Base-by-base conservation (phyloP, 2,797 vertebrate species). In the Crax fasciolata region DNA sequence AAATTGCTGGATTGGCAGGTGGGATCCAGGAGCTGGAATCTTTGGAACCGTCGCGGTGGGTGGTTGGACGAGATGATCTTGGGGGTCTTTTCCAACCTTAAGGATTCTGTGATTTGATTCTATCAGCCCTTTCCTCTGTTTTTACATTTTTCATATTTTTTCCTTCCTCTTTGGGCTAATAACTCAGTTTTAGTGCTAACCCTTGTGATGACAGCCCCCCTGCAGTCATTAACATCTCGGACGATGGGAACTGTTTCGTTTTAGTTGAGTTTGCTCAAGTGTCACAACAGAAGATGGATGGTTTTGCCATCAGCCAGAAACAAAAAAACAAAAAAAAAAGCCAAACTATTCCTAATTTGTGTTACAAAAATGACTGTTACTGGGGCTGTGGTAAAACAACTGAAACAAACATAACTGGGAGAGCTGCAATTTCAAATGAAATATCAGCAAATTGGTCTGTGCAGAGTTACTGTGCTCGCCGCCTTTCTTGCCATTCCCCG, bases 231-330 rank as follows among this genome's bases (percentile, higher is more conserved):
- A 18, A 16, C 61, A 4, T 30, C 55, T 54, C 76, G 3, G 13
- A 1, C 78, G 24, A 4, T 19, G n/a, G 28, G 55, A 51, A 6
- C 43, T 16, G 20, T 25, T 21, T 27, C 25, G 13, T 51, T 30
- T 16, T 20, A n/a, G 35, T 20, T 58, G 35, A 49, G 55, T 11
- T 25, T 57, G 58, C 83, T 30, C 46, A 11, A 3, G 10, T 23
- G n/a, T 74, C 1, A 1, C 46, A 3, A 13, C 10, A 2, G 51
- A 4, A 44, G 66, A 62, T 63, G 17, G 1, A 10, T 38, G 27
- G 39, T 39, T 63, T 51, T 79, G 21, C 11, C 3, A 9, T 48
- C 67, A 57, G 63, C 61, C 88, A 73, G 63, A 66, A 81, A 67
- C 13, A 4, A 48, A 17, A 55, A 43, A 65, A 52, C 44, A 41